Conservation (phyloP, 2,888 invertebrate species). For the Villa cingulata region DNA sequence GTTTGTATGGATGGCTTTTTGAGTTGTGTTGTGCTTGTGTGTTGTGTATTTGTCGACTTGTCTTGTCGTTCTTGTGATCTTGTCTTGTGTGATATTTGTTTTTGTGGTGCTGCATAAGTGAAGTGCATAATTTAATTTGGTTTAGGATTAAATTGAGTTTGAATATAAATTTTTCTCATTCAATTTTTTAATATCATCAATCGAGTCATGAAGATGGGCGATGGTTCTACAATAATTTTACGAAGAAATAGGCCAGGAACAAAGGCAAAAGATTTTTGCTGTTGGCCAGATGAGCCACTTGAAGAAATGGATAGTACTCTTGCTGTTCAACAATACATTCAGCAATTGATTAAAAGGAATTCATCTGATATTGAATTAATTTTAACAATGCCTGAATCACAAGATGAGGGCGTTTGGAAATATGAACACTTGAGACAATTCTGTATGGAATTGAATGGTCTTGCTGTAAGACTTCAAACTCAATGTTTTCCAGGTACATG, state of each 20-base stretch:
- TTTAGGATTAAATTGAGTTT: too few relatives aligned
- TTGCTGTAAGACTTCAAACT: constrained; percentile 88
- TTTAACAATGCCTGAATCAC: constrained; percentile 89
- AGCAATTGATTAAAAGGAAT: constrained; percentile 89
- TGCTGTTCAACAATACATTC: constrained; percentile 97
- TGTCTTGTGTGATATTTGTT: too few relatives aligned
- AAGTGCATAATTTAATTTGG: background rate
- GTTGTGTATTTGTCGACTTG: too few relatives aligned
- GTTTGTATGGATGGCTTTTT: too few relatives aligned
- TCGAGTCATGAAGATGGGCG: constrained; percentile 78
- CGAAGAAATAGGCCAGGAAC: constrained; percentile 86
- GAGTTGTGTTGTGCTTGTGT: too few relatives aligned
- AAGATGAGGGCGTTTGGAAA: constrained; percentile 99
- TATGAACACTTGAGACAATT: constrained; percentile 98
- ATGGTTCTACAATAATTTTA: constrained; percentile 64
- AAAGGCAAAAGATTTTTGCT: constrained; percentile 86
- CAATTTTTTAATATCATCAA: constrained; percentile 12
- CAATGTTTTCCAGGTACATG: constrained; percentile 96
- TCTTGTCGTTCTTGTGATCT: too few relatives aligned
- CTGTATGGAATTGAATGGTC: constrained; percentile 98
- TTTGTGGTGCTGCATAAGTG: too few relatives aligned
- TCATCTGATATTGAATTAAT: constrained; percentile 88
- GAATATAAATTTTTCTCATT: too few relatives aligned
- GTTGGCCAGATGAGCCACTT: constrained; percentile 95
- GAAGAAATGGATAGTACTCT: constrained; percentile 99